These are phyloP conservation scores for Conchocele bisecta DNA, from an alignment of 2,888 invertebrate genomes.

Conservation along the genomic window DNA sequence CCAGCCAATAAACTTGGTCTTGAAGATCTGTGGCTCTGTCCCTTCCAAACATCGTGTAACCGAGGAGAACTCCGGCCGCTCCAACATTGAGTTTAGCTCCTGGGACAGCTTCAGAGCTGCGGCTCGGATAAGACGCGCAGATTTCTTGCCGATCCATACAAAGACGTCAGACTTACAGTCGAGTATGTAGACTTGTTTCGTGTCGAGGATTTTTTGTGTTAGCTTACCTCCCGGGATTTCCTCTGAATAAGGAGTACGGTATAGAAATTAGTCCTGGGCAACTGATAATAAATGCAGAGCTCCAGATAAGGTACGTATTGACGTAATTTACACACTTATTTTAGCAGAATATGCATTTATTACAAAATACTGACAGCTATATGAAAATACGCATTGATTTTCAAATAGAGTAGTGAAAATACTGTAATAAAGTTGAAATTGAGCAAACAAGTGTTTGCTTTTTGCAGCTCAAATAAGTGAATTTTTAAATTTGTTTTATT, in stretches of 20 bases:
- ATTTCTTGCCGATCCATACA: slow-evolving; percentile 99
- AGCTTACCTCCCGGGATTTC: slow-evolving; percentile 84
- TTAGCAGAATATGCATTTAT: no score
- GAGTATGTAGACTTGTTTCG: slow-evolving; percentile 97
- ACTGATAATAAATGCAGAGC: no score
- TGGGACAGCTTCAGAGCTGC: slow-evolving; percentile 98
- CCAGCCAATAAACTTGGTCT: slow-evolving; percentile 98
- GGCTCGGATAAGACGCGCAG: slow-evolving; percentile 95
- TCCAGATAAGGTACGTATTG: no score
- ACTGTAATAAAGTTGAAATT: no score
- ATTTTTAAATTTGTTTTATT: no score
- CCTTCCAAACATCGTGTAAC: slow-evolving; percentile 96
- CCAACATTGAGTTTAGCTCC: slow-evolving; percentile 97
- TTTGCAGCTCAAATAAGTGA: no score
- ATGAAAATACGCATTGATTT: no score
- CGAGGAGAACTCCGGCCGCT: slow-evolving; percentile 90
- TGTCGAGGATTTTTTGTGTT: slow-evolving; percentile 90
- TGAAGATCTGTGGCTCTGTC: slow-evolving; percentile 89
- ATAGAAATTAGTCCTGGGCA: no score
- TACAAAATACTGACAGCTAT: no score
- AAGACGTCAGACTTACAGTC: slow-evolving; percentile 97
- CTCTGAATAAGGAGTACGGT: slow-evolving; percentile 67
- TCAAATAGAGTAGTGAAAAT: no score
- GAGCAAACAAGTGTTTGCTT: no score
- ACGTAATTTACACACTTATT: no score